These are phyloP conservation scores for Harpalus rubripes DNA, from an alignment of 2,888 invertebrate species.

Conservation along the genomic window DNA sequence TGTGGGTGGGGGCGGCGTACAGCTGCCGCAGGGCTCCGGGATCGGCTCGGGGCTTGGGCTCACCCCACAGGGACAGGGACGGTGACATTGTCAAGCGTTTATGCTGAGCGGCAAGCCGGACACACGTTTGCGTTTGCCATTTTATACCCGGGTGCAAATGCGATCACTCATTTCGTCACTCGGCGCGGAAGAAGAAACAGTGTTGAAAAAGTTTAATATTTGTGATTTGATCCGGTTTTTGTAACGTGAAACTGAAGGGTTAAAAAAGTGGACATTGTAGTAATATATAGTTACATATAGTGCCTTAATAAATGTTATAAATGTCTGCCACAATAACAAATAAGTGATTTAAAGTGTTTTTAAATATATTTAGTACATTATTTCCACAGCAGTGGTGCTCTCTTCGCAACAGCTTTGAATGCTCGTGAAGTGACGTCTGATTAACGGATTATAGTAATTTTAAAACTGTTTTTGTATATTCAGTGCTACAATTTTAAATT, in stretches of 20 bases:
- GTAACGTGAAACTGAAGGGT: no score
- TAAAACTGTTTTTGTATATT: no score
- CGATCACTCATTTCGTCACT: conserved; percentile 67
- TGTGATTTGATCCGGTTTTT: no score
- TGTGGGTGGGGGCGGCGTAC: conserved; percentile 76
- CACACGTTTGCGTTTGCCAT: conserved; percentile 69
- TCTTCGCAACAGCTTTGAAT: no score
- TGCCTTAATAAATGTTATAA: background rate
- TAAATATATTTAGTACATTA: no score
- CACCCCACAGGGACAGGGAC: conserved; percentile 72
- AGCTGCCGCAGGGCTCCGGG: conserved; percentile 70
- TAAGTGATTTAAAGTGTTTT: no score
- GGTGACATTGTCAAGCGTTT: conserved; percentile 77
- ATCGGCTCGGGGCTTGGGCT: conserved; percentile 68
- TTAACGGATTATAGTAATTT: no score
- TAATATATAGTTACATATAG: background rate
- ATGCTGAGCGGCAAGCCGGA: conserved; percentile 75
- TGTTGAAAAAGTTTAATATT: no score
- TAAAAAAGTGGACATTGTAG: no score
- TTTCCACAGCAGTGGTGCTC: no score
- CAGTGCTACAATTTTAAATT: no score
- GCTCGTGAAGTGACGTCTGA: no score
- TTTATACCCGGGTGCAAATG: conserved; percentile 63
- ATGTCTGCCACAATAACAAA: background rate
- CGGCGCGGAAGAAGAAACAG: conserved; percentile 30